A percentile compares a stretch with the other conserved stretches of the same genome.
Conservation (phyloP, 2,113 vertebrate genomes). For the Pelvicachromis taeniatus region DNA sequence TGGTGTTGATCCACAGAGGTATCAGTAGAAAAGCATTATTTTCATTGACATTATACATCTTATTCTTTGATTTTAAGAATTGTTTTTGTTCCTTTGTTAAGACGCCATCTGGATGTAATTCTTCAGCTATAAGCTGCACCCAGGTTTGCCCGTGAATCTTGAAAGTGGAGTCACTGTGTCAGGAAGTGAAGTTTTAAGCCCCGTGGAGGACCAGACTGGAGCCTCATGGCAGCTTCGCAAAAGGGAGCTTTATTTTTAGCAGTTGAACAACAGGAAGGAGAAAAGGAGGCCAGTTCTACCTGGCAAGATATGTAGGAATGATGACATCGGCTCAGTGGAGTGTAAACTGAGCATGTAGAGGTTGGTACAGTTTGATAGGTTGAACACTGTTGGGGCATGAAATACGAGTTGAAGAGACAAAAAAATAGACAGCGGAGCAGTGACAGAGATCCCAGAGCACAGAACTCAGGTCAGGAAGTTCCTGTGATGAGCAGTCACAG, state of each 20-base stretch:
- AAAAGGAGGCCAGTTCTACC: conserved; percentile 79
- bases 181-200: conserved; percentile 68
- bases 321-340: conserved; percentile 68
- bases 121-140: neutral
- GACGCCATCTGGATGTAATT: neutral
- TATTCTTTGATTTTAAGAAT: neutral
- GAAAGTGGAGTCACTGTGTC: conserved; percentile 39
- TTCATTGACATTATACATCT: neutral
- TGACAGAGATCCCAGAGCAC: neutral
- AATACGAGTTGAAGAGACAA: conserved; percentile 2
- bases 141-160: conserved; percentile 4
- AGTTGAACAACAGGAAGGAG: conserved; percentile 73
- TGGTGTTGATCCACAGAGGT: neutral
- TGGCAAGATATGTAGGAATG: conserved; percentile 71
- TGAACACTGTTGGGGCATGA: conserved; percentile 8
- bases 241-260: conserved; percentile 76
- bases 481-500: neutral
- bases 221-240: conserved; percentile 61
- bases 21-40: neutral
- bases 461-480: conserved; percentile 8
- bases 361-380: conserved; percentile 44
- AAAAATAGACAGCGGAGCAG: conserved; percentile 10
- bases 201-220: conserved; percentile 62
- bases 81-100: neutral
- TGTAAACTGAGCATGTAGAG: conserved; percentile 53